Conservation (phyloP, 2,888 invertebrate genomes). For the Rhingia campestris region DNA sequence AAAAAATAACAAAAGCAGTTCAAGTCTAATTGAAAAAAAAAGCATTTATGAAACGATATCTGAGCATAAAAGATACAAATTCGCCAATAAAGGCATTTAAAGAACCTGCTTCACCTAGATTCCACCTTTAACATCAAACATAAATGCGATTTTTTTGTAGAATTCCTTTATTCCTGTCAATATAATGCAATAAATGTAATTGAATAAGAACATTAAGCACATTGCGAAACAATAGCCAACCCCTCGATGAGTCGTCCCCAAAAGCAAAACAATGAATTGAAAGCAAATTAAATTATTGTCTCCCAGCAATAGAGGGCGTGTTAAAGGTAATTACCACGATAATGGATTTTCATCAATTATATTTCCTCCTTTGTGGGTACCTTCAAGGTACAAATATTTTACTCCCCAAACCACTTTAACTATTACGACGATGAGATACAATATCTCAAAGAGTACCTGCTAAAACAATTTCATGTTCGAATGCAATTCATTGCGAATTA, state of each 20-base stretch:
- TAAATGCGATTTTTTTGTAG: too few species aligned
- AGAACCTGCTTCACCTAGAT: too few species aligned
- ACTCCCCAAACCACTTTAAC: background rate
- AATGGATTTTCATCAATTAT: conserved; percentile 66
- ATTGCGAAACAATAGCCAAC: conserved; percentile 48
- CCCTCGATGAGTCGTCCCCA: conserved; percentile 10
- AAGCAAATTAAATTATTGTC: conserved; percentile 63
- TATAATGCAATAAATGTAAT: conserved; percentile 60
- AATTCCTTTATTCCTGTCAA: background rate
- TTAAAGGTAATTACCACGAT: conserved; percentile 49
- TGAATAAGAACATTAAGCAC: conserved; percentile 52
- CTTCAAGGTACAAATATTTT: conserved; percentile 16
- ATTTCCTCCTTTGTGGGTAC: conserved; percentile 15
- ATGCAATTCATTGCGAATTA: conserved; percentile 70
- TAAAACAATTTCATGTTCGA: conserved; percentile 65
- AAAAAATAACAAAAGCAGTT: too few species aligned
- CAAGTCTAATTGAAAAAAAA: too few species aligned
- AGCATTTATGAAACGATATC: too few species aligned
- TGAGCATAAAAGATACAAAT: too few species aligned
- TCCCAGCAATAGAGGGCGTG: conserved; percentile 1
- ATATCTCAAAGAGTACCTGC: conserved; percentile 24
- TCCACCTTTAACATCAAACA: too few species aligned
- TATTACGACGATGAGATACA: conserved; percentile 32
- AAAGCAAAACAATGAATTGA: conserved; percentile 35
- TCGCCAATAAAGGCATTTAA: too few species aligned